These are phyloP conservation scores for Anodontia alba DNA, from an alignment of 2,888 invertebrate genomes.

Conservation along the genomic window DNA sequence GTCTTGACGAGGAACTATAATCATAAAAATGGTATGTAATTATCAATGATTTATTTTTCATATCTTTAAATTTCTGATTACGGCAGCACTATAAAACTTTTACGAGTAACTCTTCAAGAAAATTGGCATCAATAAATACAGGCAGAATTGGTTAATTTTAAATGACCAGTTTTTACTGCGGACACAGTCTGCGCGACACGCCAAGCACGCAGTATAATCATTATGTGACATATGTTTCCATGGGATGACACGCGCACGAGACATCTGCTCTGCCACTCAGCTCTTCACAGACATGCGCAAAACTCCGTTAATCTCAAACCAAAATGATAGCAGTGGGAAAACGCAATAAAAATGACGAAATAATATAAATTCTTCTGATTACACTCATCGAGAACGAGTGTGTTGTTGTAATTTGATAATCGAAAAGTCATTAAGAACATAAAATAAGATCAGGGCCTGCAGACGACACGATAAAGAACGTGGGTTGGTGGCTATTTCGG, in stretches of 20 bases:
- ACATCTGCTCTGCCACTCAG: not conserved
- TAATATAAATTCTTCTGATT: slow-evolving; percentile 20
- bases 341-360: slow-evolving; percentile 2
- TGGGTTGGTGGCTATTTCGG: slow-evolving; percentile 2
- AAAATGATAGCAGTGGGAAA: not conserved
- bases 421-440: slow-evolving; percentile 3
- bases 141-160: no score
- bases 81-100: no score
- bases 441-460: slow-evolving; percentile 1
- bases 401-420: slow-evolving; percentile 16
- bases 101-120: no score
- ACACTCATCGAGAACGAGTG: not conserved
- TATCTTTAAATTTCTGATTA: no score
- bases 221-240: slow-evolving; percentile 17
- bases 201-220: not conserved
- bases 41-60: no score
- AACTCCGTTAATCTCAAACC: slow-evolving; percentile 11
- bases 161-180: not conserved
- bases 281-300: not conserved
- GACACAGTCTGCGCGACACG: not conserved
- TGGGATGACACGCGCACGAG: slow-evolving; percentile 11
- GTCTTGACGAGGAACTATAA: no score
- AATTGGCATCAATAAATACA: no score
- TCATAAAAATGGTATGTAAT: no score
- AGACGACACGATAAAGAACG: slow-evolving; percentile 14